These are phyloP conservation scores for Deilephila porcellus DNA, from an alignment of 2,888 invertebrate species.

Conservation along the genomic window DNA sequence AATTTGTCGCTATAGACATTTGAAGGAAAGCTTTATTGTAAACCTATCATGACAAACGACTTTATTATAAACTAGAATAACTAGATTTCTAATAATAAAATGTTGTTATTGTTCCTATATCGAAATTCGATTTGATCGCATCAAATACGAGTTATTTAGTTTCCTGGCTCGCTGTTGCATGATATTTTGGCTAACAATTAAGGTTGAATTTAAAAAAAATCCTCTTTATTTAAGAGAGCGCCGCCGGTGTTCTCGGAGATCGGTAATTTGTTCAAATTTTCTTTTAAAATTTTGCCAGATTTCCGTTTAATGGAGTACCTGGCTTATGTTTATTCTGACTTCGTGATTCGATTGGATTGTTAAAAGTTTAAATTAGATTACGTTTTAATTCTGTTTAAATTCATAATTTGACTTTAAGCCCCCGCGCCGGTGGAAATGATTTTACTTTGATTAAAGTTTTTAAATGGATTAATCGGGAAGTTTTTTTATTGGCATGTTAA, in stretches of 20 bases:
- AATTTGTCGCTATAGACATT: no score
- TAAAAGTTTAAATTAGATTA: conserved; percentile 64
- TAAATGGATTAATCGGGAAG: not conserved
- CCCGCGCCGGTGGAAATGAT: not conserved
- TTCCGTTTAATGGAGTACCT: conserved; percentile 77
- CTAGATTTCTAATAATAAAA: no score
- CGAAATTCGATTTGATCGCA: no score
- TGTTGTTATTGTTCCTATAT: no score
- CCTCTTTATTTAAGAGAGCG: conserved; percentile 69
- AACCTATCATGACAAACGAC: no score
- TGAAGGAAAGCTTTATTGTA: no score
- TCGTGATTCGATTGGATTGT: conserved; percentile 66
- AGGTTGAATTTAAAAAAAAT: conserved; percentile 73
- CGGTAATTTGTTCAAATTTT: conserved; percentile 80
- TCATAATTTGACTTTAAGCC: conserved; percentile 35
- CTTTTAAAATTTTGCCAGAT: conserved; percentile 71
- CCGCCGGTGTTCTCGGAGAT: conserved; percentile 57
- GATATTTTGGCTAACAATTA: conserved; percentile 71
- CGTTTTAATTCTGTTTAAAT: conserved; percentile 58
- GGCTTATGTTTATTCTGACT: conserved; percentile 74
- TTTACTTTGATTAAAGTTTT: conserved; percentile 18
- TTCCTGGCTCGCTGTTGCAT: conserved; percentile 53
- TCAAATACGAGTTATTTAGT: not conserved
- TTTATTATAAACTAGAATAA: no score
- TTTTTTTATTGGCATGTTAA: not conserved